Percentiles rank a stretch among this genome's conserved stretches.
These are phyloP conservation scores for Microcebus murinus DNA, from an alignment of 2,113 vertebrate genomes.

Conservation along the genomic window DNA sequence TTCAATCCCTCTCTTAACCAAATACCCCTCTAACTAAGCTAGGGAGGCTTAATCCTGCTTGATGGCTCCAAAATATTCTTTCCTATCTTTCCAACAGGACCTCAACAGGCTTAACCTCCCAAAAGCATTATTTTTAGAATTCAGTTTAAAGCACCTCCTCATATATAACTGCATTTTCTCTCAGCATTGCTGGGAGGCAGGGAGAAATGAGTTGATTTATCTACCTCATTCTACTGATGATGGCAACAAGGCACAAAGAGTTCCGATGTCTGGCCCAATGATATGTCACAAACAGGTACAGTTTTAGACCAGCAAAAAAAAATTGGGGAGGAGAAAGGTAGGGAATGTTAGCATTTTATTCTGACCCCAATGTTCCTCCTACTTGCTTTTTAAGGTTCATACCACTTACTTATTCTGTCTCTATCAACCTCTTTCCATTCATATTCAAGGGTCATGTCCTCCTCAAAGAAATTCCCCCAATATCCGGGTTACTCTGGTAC, in stretches of 20 bases:
- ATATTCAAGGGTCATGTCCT: not conserved
- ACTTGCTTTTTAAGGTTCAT: not conserved
- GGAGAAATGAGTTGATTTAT: not conserved
- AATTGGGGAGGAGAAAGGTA: not conserved
- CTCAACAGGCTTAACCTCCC: not conserved
- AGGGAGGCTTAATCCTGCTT: not conserved
- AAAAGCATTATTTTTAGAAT: slow-evolving; percentile 7
- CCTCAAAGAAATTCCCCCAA: not conserved
- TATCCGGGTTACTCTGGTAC: not conserved
- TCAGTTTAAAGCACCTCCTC: not conserved
- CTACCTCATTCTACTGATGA: not conserved
- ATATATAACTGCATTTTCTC: not conserved
- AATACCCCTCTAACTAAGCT: not conserved
- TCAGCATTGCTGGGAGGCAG: not conserved
- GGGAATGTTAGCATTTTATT: not conserved
- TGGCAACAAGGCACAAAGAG: not conserved
- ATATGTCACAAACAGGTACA: not conserved
- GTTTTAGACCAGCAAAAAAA: not conserved
- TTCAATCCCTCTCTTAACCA: not conserved
- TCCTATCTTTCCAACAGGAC: not conserved
- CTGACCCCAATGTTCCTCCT: not conserved
- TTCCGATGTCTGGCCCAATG: not conserved
- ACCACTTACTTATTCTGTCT: not conserved
- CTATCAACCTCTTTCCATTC: not conserved
- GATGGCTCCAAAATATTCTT: not conserved